Evolutionary conservation across 35 echinoderm and acorn worm species (phyloP).

Genomic region (Lytechinus pictus): DNA sequence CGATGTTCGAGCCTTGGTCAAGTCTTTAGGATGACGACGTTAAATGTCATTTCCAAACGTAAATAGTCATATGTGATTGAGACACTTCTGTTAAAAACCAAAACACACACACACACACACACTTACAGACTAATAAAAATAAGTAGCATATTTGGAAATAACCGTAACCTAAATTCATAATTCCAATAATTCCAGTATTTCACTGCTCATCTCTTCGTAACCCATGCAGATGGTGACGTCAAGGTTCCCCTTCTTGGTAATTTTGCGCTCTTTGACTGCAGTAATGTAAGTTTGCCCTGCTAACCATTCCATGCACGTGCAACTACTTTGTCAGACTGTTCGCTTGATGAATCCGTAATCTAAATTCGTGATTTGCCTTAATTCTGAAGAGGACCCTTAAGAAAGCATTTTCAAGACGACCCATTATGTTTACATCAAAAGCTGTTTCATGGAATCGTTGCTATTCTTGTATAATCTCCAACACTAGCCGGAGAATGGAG

Average conservation of each 20-base stretch:
- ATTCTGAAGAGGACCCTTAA: not conserved
- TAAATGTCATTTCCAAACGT: no score
- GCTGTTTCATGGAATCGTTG: not conserved
- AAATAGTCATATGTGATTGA: no score
- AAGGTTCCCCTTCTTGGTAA: not conserved
- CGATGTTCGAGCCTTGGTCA: no score
- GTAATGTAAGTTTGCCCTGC: not conserved
- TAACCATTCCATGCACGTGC: not conserved
- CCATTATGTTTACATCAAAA: not conserved
- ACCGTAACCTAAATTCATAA: not conserved
- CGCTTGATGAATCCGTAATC: slow-evolving; percentile 1
- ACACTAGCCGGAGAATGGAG: not conserved
- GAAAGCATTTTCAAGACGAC: not conserved
- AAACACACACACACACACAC: no score
- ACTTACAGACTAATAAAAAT: no score
- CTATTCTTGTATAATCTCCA: not conserved
- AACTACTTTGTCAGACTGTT: not conserved
- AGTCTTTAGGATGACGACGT: no score
- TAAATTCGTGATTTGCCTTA: not conserved
- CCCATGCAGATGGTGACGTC: not conserved
- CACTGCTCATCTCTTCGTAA: not conserved
- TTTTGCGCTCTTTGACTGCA: not conserved
- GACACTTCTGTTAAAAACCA: no score
- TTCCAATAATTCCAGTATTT: not conserved
- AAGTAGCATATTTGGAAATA: not conserved